Evolutionary conservation across 2,797 vertebrate genomes (phyloP).

Genomic region (Enteromius fasciolatus): DNA sequence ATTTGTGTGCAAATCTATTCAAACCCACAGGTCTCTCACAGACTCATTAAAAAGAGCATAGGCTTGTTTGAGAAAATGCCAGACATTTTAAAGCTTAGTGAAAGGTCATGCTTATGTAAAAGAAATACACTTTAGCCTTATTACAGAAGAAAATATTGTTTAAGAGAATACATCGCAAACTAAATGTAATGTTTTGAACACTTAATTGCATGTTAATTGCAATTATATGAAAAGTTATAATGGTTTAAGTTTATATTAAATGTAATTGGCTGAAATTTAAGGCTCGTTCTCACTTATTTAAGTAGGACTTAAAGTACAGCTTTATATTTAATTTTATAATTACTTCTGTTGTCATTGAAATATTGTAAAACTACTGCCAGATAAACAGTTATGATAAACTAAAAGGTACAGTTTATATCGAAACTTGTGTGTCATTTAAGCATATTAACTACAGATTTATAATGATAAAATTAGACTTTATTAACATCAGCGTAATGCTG

Average conservation of each 20-base stretch:
- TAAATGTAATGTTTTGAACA: neutral
- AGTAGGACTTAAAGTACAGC: neutral
- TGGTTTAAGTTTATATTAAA: neutral
- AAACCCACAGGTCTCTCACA: neutral
- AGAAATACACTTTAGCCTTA: neutral
- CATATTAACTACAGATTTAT: neutral
- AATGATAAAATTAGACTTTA: neutral
- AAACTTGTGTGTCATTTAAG: neutral
- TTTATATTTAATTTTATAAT: neutral
- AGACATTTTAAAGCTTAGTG: neutral
- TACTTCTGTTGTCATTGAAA: neutral
- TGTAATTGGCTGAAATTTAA: neutral
- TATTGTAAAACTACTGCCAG: neutral
- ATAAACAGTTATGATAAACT: neutral
- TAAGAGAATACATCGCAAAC: neutral
- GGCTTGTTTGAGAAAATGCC: conserved; percentile 5
- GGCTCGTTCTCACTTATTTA: neutral
- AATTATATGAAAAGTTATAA: too few species aligned
- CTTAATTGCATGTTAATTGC: neutral
- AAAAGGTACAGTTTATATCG: neutral
- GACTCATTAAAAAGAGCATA: neutral
- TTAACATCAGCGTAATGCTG: neutral
- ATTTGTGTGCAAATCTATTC: neutral
- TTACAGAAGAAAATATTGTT: neutral
- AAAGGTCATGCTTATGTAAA: conserved; percentile 7